These are phyloP conservation scores for Thelaira solivaga DNA, from an alignment of 2,888 invertebrate genomes.

Conservation along the genomic window DNA sequence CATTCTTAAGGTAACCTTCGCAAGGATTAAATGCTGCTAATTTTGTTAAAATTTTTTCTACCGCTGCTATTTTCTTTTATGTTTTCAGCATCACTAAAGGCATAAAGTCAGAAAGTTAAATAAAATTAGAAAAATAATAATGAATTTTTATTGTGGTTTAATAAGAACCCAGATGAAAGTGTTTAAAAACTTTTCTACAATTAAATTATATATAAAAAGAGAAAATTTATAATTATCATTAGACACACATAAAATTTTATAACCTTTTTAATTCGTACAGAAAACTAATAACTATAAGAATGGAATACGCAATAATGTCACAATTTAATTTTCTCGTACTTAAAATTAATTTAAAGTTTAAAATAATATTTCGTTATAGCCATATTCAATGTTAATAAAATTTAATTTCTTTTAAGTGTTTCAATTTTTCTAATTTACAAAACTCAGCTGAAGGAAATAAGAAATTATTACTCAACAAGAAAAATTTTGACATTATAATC, in stretches of 20 bases:
- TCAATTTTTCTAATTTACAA: no score
- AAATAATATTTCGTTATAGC: no score
- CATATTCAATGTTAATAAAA: no score
- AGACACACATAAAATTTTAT: not conserved
- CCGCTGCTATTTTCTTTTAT: not conserved
- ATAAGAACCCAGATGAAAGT: slow-evolving; percentile 1
- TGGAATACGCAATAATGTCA: no score
- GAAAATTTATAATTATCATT: not conserved
- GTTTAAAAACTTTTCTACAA: slow-evolving; percentile 25
- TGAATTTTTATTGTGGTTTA: slow-evolving; percentile 25
- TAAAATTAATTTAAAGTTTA: no score
- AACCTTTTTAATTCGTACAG: no score
- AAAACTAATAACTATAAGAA: no score
- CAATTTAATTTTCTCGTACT: no score
- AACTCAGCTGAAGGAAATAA: no score
- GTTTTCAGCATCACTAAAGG: not conserved
- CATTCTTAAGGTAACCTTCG: not conserved
- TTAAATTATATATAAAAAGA: not conserved
- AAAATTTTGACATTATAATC: no score
- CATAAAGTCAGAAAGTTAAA: slow-evolving; percentile 44
- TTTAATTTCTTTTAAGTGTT: no score
- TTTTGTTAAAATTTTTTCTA: slow-evolving; percentile 35
- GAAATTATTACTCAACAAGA: no score
- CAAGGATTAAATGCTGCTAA: slow-evolving; percentile 57
- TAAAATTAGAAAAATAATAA: slow-evolving; percentile 20